A percentile compares a stretch with the other conserved stretches of the same genome.
Conservation (phyloP, 2,797 vertebrate genomes). For the Amphiprion clarkii region DNA sequence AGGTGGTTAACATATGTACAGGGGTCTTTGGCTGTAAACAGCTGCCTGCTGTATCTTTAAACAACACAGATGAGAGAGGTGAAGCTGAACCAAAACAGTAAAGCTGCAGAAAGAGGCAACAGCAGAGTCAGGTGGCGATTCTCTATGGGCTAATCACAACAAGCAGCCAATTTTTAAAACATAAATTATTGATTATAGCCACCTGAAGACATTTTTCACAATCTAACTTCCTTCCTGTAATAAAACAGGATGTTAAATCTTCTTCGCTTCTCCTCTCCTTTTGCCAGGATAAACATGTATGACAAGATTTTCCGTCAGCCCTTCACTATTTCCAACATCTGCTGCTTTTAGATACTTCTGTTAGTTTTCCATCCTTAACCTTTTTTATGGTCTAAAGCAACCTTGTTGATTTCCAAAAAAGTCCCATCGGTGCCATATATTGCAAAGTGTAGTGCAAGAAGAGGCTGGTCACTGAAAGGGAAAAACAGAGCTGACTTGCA, state of each 20-base stretch:
- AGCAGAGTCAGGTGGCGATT: background rate
- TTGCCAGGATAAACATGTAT: constrained; percentile 6
- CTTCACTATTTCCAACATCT: constrained; percentile 18
- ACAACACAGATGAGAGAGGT: background rate
- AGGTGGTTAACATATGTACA: background rate
- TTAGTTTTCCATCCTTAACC: constrained; percentile 29
- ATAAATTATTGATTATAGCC: constrained; percentile 5
- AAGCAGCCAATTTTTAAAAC: no score
- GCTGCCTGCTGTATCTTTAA: background rate
- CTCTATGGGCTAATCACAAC: no score
- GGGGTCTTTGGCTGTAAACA: background rate
- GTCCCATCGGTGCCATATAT: constrained; percentile 31
- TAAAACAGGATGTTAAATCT: constrained; percentile 8
- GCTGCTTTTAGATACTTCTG: constrained; percentile 24
- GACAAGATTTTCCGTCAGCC: constrained; percentile 26
- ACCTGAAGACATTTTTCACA: constrained; percentile 2
- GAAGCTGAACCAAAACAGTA: background rate
- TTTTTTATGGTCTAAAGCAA: constrained; percentile 29
- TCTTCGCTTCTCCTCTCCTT: background rate
- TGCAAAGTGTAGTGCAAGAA: constrained; percentile 18
- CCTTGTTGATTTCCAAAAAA: constrained; percentile 29
- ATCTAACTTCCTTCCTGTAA: constrained; percentile 8
- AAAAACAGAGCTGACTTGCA: constrained; percentile 3
- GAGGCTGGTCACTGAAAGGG: constrained; percentile 10
- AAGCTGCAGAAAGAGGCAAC: background rate